Conservation (phyloP, 1,140 invertebrate species). For the Branchinecta lynchi region DNA sequence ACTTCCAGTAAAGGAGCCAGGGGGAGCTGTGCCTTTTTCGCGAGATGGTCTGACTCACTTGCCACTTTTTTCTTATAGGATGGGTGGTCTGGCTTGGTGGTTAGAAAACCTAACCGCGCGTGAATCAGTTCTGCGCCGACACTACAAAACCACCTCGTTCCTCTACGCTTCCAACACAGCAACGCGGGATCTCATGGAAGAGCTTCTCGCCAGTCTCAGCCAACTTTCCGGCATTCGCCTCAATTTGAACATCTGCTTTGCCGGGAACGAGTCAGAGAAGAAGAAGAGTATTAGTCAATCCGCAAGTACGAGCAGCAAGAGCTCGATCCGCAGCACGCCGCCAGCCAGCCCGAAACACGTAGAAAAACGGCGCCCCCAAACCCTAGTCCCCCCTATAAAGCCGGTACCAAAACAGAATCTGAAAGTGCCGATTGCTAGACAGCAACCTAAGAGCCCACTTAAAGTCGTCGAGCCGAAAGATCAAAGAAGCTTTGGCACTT, state of each 20-base stretch:
- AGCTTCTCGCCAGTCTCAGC: slow-evolving; percentile 52
- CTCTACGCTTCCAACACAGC: slow-evolving; percentile 49
- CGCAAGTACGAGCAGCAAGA: neutral
- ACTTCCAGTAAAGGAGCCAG: no score
- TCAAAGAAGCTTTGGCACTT: slow-evolving; percentile 16
- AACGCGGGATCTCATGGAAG: slow-evolving; percentile 25
- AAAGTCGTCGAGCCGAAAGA: slow-evolving; percentile 9
- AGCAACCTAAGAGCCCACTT: neutral
- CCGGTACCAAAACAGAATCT: slow-evolving; percentile 14
- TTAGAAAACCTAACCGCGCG: slow-evolving; percentile 61
- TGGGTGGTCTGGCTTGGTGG: slow-evolving; percentile 67
- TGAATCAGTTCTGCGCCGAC: slow-evolving; percentile 61
- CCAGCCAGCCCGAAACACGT: slow-evolving; percentile 13
- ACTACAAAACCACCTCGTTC: slow-evolving; percentile 54
- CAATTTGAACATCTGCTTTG: slow-evolving; percentile 35
- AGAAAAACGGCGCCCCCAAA: slow-evolving; percentile 6
- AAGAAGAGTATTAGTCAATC: neutral
- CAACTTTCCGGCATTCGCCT: slow-evolving; percentile 53
- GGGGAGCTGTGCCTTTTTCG: no score
- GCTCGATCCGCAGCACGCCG: neutral
- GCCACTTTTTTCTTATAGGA: slow-evolving; percentile 35
- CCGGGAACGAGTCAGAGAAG: slow-evolving; percentile 2
- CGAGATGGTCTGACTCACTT: no score
- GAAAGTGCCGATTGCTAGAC: neutral
- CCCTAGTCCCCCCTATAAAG: slow-evolving; percentile 4